Percentiles rank a stretch among this genome's conserved stretches.
phyloP scores from a whole-genome alignment of 1,140 invertebrate genomes.

The Caerostris extrusa region DNA sequence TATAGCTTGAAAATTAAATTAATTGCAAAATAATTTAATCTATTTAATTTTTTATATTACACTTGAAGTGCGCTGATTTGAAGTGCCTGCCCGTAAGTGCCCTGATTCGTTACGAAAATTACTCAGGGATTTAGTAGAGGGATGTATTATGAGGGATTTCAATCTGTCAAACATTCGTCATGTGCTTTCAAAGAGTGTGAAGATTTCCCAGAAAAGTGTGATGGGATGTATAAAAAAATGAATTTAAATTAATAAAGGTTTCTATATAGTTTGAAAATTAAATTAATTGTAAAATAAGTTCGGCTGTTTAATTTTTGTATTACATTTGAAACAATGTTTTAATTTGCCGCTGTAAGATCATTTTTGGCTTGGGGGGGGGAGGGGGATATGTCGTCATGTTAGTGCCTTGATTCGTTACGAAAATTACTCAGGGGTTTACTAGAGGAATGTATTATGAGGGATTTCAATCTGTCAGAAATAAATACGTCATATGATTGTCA shows the following conservation, averaged over 20 bases:
- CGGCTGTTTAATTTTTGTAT: no score
- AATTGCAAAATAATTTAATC: no score
- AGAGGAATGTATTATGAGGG: neutral
- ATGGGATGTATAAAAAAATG: no score
- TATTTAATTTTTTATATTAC: no score
- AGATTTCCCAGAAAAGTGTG: no score
- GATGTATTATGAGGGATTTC: constrained; percentile 19
- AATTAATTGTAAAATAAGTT: no score
- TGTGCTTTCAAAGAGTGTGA: neutral
- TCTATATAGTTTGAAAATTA: no score
- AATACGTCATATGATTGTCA: no score
- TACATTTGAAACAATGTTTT: no score
- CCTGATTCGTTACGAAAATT: constrained; percentile 61
- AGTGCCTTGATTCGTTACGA: neutral
- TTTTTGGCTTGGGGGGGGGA: neutral
- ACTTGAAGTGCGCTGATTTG: neutral
- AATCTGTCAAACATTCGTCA: constrained; percentile 26
- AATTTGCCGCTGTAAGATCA: no score
- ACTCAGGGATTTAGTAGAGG: neutral
- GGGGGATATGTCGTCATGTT: neutral
- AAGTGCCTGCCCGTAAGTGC: neutral
- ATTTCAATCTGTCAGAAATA: neutral
- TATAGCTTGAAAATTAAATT: no score
- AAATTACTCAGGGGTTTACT: constrained; percentile 34
- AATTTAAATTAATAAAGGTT: no score